A percentile compares a stretch with the other conserved stretches of the same genome.
Conservation (phyloP, 2,888 invertebrate species). For the Andrena haemorrhoa region DNA sequence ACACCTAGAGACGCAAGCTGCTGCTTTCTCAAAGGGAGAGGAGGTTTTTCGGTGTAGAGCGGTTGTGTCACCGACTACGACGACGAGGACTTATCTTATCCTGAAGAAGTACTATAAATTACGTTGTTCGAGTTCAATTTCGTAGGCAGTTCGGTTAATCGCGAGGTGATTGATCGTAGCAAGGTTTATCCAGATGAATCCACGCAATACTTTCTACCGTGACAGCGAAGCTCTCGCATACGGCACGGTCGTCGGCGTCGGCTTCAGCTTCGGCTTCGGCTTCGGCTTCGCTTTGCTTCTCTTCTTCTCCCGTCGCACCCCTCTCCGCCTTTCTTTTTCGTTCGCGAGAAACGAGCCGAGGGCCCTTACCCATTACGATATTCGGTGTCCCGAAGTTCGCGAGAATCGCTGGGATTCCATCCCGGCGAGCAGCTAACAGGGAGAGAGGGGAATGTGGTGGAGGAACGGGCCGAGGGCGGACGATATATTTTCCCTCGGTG, state of each 20-base stretch:
- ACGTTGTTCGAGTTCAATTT: slow-evolving; percentile 65
- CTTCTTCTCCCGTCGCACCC: background rate
- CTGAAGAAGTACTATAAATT: slow-evolving; percentile 65
- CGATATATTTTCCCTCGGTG: slow-evolving; percentile 64
- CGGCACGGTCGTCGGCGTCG: slow-evolving; percentile 51
- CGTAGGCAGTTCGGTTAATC: slow-evolving; percentile 68
- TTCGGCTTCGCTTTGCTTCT: slow-evolving; percentile 29
- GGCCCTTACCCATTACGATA: slow-evolving; percentile 49
- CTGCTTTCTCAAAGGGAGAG: background rate
- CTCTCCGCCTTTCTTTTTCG: background rate
- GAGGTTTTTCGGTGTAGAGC: slow-evolving; percentile 29
- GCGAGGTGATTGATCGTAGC: slow-evolving; percentile 68
- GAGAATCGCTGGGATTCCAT: slow-evolving; percentile 64
- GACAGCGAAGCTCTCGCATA: slow-evolving; percentile 61
- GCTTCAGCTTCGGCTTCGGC: slow-evolving; percentile 12
- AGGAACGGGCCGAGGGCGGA: slow-evolving; percentile 46
- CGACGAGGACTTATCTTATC: slow-evolving; percentile 56
- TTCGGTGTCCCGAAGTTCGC: slow-evolving; percentile 47
- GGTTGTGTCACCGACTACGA: slow-evolving; percentile 45
- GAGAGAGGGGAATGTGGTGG: slow-evolving; percentile 23
- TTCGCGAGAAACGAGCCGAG: slow-evolving; percentile 1
- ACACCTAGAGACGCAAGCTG: background rate
- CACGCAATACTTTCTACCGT: slow-evolving; percentile 69
- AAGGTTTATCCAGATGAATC: slow-evolving; percentile 72
- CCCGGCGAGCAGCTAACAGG: slow-evolving; percentile 22